A percentile compares a stretch with the other conserved stretches of the same genome.
Conservation (phyloP, 2,113 vertebrate species). For the Callipepla californica region DNA sequence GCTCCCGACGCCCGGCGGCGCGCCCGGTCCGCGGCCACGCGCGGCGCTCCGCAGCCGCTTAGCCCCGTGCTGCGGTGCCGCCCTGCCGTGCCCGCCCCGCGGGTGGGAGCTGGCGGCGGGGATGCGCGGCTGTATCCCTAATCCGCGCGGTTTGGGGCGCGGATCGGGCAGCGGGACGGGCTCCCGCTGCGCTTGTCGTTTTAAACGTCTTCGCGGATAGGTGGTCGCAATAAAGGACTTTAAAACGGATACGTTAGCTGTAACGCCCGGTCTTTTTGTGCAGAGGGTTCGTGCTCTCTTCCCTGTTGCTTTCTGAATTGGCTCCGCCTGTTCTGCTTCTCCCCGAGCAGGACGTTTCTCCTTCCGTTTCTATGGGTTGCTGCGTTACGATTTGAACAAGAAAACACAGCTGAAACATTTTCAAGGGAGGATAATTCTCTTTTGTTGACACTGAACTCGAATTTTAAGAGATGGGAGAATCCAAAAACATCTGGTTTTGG, state of each 20-base stretch:
- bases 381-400: background rate
- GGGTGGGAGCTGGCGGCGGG: too few species aligned
- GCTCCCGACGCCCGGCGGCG: too few species aligned
- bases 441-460: background rate
- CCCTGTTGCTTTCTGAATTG: rapidly evolving
- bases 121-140: background rate
- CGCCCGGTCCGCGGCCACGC: too few species aligned
- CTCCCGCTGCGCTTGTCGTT: background rate
- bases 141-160: too few species aligned
- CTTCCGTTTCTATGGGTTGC: background rate
- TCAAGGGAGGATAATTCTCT: background rate
- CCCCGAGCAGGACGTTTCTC: background rate
- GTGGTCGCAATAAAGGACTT: background rate
- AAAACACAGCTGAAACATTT: rapidly evolving
- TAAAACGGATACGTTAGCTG: background rate
- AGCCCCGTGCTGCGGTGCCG: too few species aligned
- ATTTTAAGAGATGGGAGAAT: background rate
- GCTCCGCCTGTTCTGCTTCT: background rate
- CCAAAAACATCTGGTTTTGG: background rate
- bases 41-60: too few species aligned
- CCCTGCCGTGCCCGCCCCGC: too few species aligned
- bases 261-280: background rate
- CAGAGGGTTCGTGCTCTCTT: background rate
- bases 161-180: too few species aligned
- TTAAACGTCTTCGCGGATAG: too few species aligned